A percentile compares a stretch with the other conserved stretches of the same genome.
These are phyloP conservation scores for Hartigia nigra DNA, from an alignment of 2,888 invertebrate genomes.

Conservation along the genomic window DNA sequence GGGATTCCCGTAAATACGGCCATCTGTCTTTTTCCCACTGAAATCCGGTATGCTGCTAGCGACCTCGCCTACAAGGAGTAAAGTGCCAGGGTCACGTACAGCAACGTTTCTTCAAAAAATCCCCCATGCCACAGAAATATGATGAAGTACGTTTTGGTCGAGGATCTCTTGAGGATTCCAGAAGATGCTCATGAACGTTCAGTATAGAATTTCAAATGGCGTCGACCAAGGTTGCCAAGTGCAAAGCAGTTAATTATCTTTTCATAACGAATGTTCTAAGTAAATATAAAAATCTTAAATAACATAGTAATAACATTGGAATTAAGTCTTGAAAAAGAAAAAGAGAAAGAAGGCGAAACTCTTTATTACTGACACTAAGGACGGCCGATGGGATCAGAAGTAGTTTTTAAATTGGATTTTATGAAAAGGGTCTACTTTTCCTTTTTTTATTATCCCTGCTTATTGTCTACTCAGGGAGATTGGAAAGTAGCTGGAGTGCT, in stretches of 20 bases:
- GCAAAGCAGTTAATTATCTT: not conserved
- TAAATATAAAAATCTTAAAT: not conserved
- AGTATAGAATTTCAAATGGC: not conserved
- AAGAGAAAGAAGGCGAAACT: not conserved
- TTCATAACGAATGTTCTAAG: not conserved
- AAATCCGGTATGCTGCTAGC: slow-evolving; percentile 3
- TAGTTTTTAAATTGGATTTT: slow-evolving; percentile 46
- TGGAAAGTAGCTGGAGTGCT: slow-evolving; percentile 31
- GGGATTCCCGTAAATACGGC: slow-evolving; percentile 21
- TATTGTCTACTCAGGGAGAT: slow-evolving; percentile 40
- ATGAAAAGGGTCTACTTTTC: slow-evolving; percentile 31
- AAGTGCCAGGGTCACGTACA: not conserved
- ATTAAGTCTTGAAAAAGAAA: slow-evolving; percentile 14
- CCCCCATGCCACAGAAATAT: not conserved
- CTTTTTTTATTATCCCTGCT: slow-evolving; percentile 20
- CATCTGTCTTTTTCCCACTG: slow-evolving; percentile 19
- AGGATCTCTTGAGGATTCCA: not conserved
- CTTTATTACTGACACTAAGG: slow-evolving; percentile 34
- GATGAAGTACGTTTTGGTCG: not conserved
- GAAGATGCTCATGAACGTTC: not conserved
- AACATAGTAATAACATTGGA: slow-evolving; percentile 27
- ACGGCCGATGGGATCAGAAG: slow-evolving; percentile 32
- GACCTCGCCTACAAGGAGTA: not conserved
- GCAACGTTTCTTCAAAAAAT: not conserved
- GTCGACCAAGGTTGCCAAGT: not conserved